Evolutionary conservation across 2,113 vertebrate genomes (phyloP), one percentile per base, ranked within the genome.

Genomic region (Sphyrna mokarran): DNA sequence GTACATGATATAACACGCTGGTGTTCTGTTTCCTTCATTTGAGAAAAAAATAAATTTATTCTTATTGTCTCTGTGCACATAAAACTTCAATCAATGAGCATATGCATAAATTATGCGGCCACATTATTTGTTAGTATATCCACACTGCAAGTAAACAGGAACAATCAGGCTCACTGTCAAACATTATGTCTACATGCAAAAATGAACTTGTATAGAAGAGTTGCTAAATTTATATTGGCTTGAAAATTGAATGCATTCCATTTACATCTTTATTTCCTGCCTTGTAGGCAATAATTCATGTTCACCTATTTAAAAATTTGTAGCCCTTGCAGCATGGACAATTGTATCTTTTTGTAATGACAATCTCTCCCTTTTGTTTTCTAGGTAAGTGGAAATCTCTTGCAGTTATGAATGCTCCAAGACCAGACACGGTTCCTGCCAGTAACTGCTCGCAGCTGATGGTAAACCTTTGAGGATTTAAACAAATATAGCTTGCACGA

Each of bases 321-420:
- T 20, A 89, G 80, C 13, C 23, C 5, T 89, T 58, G 43, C 23
- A 58, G 18, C 5, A 40, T 18, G 40, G 20, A 40, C 40, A 37
- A 83, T 20, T 3, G 13, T 29, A 29, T 22, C 48, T 48, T 54
- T 78, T 54, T 13, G 3, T 90, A 90, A 90, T 63, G 29, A 90
- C 61, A 33, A 33, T 70, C 18, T 94, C 37, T 70, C 66, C 66
- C 22, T 68, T 40, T 94, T 37, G 5, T 68, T 40, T 43, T 94
- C 37, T 37, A 94, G 93, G 93, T 94, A 94, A 94, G 93, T 94
- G 93, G 93, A 70, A 23, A n/a, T 43, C 29, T 23, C 43, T 23
- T 9, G 18, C 93, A 29, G 61, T 94, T 40, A 69, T 40, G 68
- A 94, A 40, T 40, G 93, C 66, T 94, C 66, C 93, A 69, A 94